These are phyloP conservation scores for Drosophila sucinea DNA, from an alignment of 1,140 invertebrate species.

Conservation along the genomic window DNA sequence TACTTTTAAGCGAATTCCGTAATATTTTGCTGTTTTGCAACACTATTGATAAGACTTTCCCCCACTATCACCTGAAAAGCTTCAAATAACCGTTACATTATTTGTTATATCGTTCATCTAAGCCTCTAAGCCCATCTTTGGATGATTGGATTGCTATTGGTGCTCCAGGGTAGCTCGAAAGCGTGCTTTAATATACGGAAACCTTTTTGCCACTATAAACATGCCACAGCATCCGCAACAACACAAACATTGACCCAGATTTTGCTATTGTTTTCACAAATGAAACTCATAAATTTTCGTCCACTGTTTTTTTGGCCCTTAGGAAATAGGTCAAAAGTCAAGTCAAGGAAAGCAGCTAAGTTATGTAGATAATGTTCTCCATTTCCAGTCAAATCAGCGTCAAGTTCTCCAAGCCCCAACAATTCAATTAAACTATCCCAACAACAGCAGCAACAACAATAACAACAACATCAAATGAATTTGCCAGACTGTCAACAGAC, in stretches of 20 bases:
- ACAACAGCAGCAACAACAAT: neutral
- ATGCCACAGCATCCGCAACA: neutral
- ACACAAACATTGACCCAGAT: slow-evolving; percentile 4
- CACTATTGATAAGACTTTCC: no score
- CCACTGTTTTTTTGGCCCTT: neutral
- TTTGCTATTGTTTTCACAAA: neutral
- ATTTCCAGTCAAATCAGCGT: slow-evolving; percentile 61
- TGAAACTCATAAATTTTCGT: slow-evolving; percentile 10
- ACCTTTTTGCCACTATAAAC: neutral
- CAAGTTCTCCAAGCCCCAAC: slow-evolving; percentile 45
- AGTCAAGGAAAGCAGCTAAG: slow-evolving; percentile 35
- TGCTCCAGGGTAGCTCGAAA: neutral
- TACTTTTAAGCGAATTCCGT: no score
- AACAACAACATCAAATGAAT: slow-evolving; percentile 27
- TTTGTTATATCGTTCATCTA: neutral
- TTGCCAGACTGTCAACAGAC: slow-evolving; percentile 49
- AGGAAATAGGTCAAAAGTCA: slow-evolving; percentile 40
- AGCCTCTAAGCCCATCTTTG: no score
- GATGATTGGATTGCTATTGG: no score
- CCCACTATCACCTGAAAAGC: no score
- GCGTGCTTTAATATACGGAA: neutral
- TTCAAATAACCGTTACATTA: neutral
- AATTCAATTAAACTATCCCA: slow-evolving; percentile 54
- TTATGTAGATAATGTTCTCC: slow-evolving; percentile 28
- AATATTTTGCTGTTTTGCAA: no score